Evolutionary conservation across 2,797 vertebrate species (phyloP), one percentile per base, ranked within the genome.

Genomic region (Dicrostonyx torquatus): DNA sequence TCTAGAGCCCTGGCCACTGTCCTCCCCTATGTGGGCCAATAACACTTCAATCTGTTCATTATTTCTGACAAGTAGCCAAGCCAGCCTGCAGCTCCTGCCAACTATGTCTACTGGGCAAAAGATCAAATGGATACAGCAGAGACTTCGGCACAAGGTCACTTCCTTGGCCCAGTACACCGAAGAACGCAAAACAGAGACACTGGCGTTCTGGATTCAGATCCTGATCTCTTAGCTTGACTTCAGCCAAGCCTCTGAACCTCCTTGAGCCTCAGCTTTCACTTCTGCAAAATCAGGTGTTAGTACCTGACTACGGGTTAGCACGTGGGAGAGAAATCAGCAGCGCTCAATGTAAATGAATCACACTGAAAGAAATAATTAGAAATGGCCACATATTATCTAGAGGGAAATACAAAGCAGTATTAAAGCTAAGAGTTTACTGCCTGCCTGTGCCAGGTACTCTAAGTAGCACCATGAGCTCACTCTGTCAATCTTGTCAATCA

Each of bases 1-100:
- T 86, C 87, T 85, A 80, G 31, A 8, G 24, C 15, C 77, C 40
- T 68, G 34, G n/a, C n/a, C 79, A 70, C 50, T 83, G 24, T 45
- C 60, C 14, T 34, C 24, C 4, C 18, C 40, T 31, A 37, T 48
- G 37, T 13, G 34, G 45, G 31, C 34, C 76, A 93, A 73, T 29
- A 76, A 18, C 31, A 26, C n/a, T 87, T 48, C 18, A 58, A 5
- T n/a, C n/a, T 93, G 60, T 58, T 66, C 60, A 3, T 77, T 85
- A 55, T 75, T 95, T 79, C 76, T 94, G 86, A 87, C 50, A 83
- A 80, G 31, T n/a, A 78, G 31, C 31, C 48, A 62, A 60, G n/a
- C 7, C 48, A 83, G 45, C 62, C 62, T 72, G 76, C 31, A 78
- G n/a, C 70, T 48, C 68, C 55, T 40, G 85, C 34, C 60, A 60